Evolutionary conservation across 2,113 vertebrate species (phyloP).

Genomic region (Rhombomys opimus): DNA sequence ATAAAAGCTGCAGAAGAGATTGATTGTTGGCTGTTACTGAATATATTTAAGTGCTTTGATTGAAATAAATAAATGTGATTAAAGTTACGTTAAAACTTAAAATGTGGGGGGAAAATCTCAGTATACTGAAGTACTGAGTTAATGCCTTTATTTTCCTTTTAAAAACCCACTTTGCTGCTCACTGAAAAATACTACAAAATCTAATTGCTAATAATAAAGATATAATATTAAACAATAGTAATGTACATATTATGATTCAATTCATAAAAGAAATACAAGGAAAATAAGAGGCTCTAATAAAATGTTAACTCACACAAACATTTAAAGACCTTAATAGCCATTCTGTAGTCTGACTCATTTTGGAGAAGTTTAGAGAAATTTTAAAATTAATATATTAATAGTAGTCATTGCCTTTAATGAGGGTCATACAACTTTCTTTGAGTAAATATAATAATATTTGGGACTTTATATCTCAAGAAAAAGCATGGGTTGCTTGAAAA

Average conservation of each 20-base stretch:
- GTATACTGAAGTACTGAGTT: slow-evolving; percentile 66
- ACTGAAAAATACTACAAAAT: slow-evolving; percentile 48
- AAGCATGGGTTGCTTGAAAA: not conserved
- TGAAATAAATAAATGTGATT: slow-evolving; percentile 49
- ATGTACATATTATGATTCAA: slow-evolving; percentile 65
- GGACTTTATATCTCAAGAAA: slow-evolving; percentile 47
- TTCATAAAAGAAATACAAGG: slow-evolving; percentile 70
- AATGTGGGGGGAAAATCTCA: slow-evolving; percentile 13
- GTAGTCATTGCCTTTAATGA: slow-evolving; percentile 61
- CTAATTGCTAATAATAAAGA: slow-evolving; percentile 71
- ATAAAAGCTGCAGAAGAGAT: not conserved
- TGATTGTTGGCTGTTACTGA: slow-evolving; percentile 17
- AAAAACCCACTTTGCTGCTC: not conserved
- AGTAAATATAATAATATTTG: slow-evolving; percentile 62
- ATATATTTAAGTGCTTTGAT: slow-evolving; percentile 38
- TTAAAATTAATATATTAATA: slow-evolving; percentile 67
- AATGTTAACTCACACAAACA: slow-evolving; percentile 78
- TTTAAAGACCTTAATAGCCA: slow-evolving; percentile 69
- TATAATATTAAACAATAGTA: slow-evolving; percentile 69
- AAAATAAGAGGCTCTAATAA: slow-evolving; percentile 72
- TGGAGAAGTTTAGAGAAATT: slow-evolving; percentile 45
- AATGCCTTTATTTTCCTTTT: slow-evolving; percentile 59
- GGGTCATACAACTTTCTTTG: slow-evolving; percentile 53
- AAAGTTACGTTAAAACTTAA: slow-evolving; percentile 56
- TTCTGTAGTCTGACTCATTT: slow-evolving; percentile 62